These are phyloP conservation scores for Micromys minutus DNA, from an alignment of 2,113 vertebrate genomes.

Conservation along the genomic window DNA sequence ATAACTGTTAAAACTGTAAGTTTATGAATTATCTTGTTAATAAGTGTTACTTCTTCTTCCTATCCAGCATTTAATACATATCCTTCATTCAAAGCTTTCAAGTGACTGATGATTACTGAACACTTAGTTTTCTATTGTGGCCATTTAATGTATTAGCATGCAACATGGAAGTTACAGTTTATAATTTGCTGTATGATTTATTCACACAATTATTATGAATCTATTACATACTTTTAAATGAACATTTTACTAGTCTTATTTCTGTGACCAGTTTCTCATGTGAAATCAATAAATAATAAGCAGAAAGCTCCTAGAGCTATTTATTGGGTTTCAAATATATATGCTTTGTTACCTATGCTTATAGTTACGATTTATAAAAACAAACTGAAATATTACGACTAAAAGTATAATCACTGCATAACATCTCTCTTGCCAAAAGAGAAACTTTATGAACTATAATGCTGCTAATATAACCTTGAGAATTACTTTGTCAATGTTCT, in stretches of 20 bases:
- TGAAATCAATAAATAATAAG: slow-evolving; percentile 23
- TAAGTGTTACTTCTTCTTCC: not conserved
- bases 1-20: not conserved
- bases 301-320: not conserved
- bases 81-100: not conserved
- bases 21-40: not conserved
- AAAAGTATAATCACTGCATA: not conserved
- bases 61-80: not conserved
- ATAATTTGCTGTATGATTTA: not conserved
- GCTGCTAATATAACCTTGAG: not conserved
- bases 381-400: not conserved
- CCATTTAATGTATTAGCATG: not conserved
- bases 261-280: not conserved
- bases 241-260: not conserved
- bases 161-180: not conserved
- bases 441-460: not conserved
- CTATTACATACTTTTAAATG: not conserved
- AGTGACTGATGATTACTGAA: not conserved
- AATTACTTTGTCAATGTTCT: slow-evolving; percentile 25
- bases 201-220: not conserved
- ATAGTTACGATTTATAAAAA: not conserved
- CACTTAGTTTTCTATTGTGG: not conserved
- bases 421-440: not conserved
- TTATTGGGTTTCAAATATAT: not conserved
- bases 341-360: not conserved